phyloP scores from a whole-genome alignment of 2,113 vertebrate genomes.

The Pholis gunnellus region DNA sequence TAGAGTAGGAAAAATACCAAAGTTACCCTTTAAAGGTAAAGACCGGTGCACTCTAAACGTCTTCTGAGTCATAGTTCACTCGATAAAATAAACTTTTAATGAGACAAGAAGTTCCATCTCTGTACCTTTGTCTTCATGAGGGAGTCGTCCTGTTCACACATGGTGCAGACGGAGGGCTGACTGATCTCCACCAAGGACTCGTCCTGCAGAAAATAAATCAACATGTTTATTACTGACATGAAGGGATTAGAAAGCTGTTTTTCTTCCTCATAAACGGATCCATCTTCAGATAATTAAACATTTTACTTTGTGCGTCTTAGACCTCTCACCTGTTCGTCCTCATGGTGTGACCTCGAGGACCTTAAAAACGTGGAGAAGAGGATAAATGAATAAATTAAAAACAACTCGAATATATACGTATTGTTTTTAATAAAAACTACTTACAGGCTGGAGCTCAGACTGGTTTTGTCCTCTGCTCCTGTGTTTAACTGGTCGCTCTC shows the following conservation, averaged over 20 bases:
- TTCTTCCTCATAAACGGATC: neutral
- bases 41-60: neutral
- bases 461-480: constrained; percentile 74
- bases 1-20: neutral
- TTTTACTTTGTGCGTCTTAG: neutral
- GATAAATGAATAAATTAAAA: neutral
- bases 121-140: constrained; percentile 85
- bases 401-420: neutral
- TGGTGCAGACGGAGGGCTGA: constrained; percentile 80
- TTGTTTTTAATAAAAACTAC: constrained; percentile 10
- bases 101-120: neutral
- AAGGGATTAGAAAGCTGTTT: neutral
- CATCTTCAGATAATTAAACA: too few species aligned
- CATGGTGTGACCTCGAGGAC: constrained; percentile 72
- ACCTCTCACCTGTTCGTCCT: constrained; percentile 79
- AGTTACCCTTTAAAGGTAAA: neutral
- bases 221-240: neutral
- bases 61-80: neutral
- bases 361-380: constrained; percentile 53
- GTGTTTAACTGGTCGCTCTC: constrained; percentile 76
- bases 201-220: constrained; percentile 73
- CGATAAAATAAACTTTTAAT: neutral
- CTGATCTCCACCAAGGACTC: constrained; percentile 65
- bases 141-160: constrained; percentile 86
- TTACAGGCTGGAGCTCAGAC: constrained; percentile 79